Base-by-base conservation (phyloP, 2,797 vertebrate species). In the Leptatherina wallacei region DNA sequence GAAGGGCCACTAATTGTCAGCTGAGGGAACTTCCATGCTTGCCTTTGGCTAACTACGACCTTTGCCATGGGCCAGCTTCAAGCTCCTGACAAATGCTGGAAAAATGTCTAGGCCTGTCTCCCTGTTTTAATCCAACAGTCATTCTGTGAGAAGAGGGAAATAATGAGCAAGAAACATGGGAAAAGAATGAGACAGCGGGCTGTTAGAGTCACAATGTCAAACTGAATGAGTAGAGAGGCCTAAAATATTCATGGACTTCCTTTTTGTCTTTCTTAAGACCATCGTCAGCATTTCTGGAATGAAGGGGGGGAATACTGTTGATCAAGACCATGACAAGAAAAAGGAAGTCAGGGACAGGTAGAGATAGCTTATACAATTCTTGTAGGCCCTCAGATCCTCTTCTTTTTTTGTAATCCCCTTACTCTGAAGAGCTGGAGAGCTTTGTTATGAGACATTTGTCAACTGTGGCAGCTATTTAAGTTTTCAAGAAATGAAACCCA, bases 171-270 rank as follows among this genome's bases (percentile, higher is more conserved):
- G 58, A 59, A 72, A 52, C 6, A 1, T 51, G 63, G 42, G 24
- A 33, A 38, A 65, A 67, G 58, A 78, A 35, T 5, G 20, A 81
- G 8, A 47, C 20, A 18, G 69, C 61, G 12, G 32, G 30, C 68
- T 77, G 68, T 75, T 67, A 69, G 44, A 63, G 78, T 29, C 8
- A 24, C 44, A 54, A 77, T 77, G 73, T 75, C 60, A 71, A 56
- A 65, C 71, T 52, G 61, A 56, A 66, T 3, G 58, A 79, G 60
- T 22, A 30, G 72, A 71, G 69, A n/a, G 49, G 42, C 64, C 32
- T 90, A 33, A 91, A 93, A 90, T 91, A 91, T 91, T 91, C 73
- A 92, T 85, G 61, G 62, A 36, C 38, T 66, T 66, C 58, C 52
- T 27, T 42, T 71, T 75, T 40, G 22, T 85, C 65, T 85, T 74